A percentile compares a stretch with the other conserved stretches of the same genome.
These are phyloP conservation scores for Argyresthia goedartella DNA, from an alignment of 2,888 invertebrate species.

Conservation along the genomic window DNA sequence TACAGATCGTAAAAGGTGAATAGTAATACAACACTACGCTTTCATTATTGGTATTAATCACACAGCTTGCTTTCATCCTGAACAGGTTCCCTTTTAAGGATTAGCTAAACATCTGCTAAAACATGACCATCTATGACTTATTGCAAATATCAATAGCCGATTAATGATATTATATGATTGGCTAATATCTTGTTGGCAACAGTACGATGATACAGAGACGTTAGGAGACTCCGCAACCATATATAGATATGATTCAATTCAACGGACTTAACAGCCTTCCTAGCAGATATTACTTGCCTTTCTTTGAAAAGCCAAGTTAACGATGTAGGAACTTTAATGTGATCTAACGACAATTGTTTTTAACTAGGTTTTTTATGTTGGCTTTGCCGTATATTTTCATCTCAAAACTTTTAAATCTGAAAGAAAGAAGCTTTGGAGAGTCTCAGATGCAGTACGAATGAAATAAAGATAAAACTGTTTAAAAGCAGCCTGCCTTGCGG, in stretches of 20 bases:
- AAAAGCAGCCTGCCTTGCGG: conserved; percentile 23
- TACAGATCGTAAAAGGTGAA: too few relatives aligned
- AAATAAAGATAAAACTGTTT: conserved; percentile 11
- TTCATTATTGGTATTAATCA: conserved; percentile 9
- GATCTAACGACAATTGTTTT: not conserved
- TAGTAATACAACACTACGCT: too few relatives aligned
- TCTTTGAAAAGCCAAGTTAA: conserved; percentile 20
- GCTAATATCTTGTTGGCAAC: conserved; percentile 9
- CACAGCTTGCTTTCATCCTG: too few relatives aligned
- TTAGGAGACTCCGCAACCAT: conserved; percentile 46
- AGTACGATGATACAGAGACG: conserved; percentile 24
- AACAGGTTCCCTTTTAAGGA: too few relatives aligned
- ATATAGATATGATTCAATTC: conserved; percentile 63
- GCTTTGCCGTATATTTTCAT: conserved; percentile 7
- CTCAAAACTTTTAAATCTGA: not conserved
- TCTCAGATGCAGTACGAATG: too few relatives aligned
- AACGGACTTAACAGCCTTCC: conserved; percentile 31
- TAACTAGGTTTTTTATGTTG: not conserved
- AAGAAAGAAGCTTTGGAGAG: not conserved
- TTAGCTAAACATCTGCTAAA: conserved; percentile 1
- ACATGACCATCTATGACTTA: not conserved
- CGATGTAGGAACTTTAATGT: too few relatives aligned
- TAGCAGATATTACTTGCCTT: conserved; percentile 5
- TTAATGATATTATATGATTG: not conserved
- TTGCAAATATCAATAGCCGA: not conserved